Conservation (phyloP, 1,140 invertebrate species). For the Neodiprion pinetum region DNA sequence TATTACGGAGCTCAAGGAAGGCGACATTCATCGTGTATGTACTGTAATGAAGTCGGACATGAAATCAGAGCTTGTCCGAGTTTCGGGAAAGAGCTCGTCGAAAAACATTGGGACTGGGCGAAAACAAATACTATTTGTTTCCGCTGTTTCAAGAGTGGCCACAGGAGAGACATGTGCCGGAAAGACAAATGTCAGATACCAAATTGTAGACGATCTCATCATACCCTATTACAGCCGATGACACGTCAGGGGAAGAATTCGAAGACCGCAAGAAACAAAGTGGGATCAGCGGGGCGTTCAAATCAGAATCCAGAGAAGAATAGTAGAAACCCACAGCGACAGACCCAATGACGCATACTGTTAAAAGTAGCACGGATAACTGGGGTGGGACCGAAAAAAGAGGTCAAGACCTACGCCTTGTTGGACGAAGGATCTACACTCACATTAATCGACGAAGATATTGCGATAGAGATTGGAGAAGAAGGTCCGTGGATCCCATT, state of each 20-base stretch:
- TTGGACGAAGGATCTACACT: slow-evolving; percentile 28
- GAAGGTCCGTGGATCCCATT: slow-evolving; percentile 13
- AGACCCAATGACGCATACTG: slow-evolving; percentile 1
- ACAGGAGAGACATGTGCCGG: neutral
- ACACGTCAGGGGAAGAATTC: neutral
- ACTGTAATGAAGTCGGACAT: neutral
- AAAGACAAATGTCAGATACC: neutral
- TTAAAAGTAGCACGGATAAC: slow-evolving; percentile 24
- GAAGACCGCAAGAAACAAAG: neutral
- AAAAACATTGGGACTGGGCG: slow-evolving; percentile 12
- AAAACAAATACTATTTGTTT: slow-evolving; percentile 12
- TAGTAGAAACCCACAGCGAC: slow-evolving; percentile 3
- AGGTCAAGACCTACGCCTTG: slow-evolving; percentile 20
- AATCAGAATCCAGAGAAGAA: neutral
- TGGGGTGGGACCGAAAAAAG: slow-evolving; percentile 15
- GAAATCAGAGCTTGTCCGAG: neutral
- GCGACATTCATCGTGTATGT: neutral
- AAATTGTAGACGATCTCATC: neutral
- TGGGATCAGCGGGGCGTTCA: neutral
- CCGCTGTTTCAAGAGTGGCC: slow-evolving; percentile 14
- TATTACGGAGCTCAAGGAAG: neutral
- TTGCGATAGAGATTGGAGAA: slow-evolving; percentile 19
- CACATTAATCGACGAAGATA: slow-evolving; percentile 25
- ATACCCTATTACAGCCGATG: neutral
- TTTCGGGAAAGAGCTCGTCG: neutral